These are phyloP conservation scores for Euplagia quadripunctaria DNA, from an alignment of 2,888 invertebrate genomes.

Conservation along the genomic window DNA sequence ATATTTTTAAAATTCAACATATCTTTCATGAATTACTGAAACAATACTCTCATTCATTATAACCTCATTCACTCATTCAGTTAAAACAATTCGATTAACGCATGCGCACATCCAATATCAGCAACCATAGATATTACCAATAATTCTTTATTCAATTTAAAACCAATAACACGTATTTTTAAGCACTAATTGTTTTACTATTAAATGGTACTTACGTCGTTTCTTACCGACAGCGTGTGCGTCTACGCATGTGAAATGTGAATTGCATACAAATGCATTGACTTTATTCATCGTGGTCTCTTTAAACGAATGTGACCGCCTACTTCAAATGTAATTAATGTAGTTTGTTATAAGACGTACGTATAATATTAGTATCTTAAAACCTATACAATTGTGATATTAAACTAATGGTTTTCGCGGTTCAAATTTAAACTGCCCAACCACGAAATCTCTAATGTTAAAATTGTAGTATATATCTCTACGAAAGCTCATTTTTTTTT, in stretches of 20 bases:
- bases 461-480: too few species aligned
- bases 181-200: slow-evolving; percentile 56
- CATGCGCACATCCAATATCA: slow-evolving; percentile 20
- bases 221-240: slow-evolving; percentile 27
- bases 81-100: slow-evolving; percentile 18
- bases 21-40: slow-evolving; percentile 3
- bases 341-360: too few species aligned
- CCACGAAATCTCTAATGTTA: too few species aligned
- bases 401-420: too few species aligned
- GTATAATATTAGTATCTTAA: too few species aligned
- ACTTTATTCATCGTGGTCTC: slow-evolving; percentile 45
- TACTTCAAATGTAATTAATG: slow-evolving; percentile 27
- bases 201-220: slow-evolving; percentile 54
- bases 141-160: slow-evolving; percentile 33
- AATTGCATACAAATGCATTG: slow-evolving; percentile 58
- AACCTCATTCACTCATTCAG: slow-evolving; percentile 9
- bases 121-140: not conserved
- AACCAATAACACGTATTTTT: slow-evolving; percentile 49
- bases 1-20: not conserved
- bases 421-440: too few species aligned
- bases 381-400: too few species aligned
- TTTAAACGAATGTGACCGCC: slow-evolving; percentile 38
- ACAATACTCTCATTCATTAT: slow-evolving; percentile 11
- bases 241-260: slow-evolving; percentile 41
- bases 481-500: too few species aligned